Conservation (phyloP, 1,140 invertebrate species). For the Pogonognathellus flavescens region DNA sequence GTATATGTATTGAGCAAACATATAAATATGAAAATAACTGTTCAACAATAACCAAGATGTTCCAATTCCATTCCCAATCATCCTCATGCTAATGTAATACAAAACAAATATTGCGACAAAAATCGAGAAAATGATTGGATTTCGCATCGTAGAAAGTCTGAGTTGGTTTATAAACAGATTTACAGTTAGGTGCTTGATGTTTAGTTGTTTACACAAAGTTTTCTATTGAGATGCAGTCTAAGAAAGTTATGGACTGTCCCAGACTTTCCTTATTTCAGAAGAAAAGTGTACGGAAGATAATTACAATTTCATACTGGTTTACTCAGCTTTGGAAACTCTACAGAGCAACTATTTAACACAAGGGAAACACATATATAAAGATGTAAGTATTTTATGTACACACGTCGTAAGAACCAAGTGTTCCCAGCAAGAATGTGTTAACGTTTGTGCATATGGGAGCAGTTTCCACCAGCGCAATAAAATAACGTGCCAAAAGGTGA, state of each 20-base stretch:
- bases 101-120: slow-evolving; percentile 41
- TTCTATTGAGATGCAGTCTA: not conserved
- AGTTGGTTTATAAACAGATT: slow-evolving; percentile 4
- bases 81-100: slow-evolving; percentile 3
- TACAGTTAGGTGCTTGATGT: not conserved
- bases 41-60: slow-evolving; percentile 15
- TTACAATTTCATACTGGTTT: slow-evolving; percentile 41
- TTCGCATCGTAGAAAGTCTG: not conserved
- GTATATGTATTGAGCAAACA: not conserved
- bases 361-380: not conserved
- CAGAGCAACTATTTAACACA: slow-evolving; percentile 10
- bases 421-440: not conserved
- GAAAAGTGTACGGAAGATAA: slow-evolving; percentile 19
- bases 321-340: not conserved
- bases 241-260: not conserved
- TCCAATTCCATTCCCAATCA: slow-evolving; percentile 12
- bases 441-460: slow-evolving; percentile 9
- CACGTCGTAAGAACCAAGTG: not conserved
- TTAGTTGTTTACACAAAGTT: not conserved
- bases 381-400: not conserved
- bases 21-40: slow-evolving; percentile 13
- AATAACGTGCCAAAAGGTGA: slow-evolving; percentile 35
- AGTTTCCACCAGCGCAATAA: slow-evolving; percentile 25
- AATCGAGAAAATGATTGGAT: slow-evolving; percentile 41
- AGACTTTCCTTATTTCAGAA: not conserved